These are phyloP conservation scores for Podabrus alpinus DNA, from an alignment of 2,888 invertebrate species.

Conservation along the genomic window DNA sequence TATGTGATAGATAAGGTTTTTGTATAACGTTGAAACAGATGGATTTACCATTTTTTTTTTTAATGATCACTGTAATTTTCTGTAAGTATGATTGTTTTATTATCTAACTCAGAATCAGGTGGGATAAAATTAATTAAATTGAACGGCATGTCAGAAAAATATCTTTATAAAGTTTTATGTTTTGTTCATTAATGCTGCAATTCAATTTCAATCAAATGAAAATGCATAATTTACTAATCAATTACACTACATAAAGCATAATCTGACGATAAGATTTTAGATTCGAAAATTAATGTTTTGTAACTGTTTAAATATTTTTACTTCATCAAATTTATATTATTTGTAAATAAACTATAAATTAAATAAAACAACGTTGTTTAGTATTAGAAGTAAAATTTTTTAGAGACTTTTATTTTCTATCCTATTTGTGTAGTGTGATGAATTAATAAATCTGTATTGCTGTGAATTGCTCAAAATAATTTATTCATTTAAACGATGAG, in stretches of 20 bases:
- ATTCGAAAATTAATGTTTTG: background rate
- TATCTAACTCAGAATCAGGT: background rate
- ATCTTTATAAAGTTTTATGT: too few species aligned
- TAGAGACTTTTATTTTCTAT: background rate
- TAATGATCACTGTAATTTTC: background rate
- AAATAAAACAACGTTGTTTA: background rate
- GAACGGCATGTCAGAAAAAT: background rate
- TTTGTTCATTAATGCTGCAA: background rate
- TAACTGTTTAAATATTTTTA: background rate
- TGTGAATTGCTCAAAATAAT: too few species aligned
- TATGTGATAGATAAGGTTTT: background rate
- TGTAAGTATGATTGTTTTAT: background rate
- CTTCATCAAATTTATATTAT: background rate
- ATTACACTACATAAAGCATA: background rate
- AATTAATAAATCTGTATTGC: too few species aligned
- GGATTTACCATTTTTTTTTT: background rate
- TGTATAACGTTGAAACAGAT: background rate
- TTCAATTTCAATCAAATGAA: background rate
- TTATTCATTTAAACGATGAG: too few species aligned
- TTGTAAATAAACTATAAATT: background rate
- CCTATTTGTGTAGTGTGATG: too few species aligned
- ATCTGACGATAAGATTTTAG: background rate
- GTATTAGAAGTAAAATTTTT: background rate
- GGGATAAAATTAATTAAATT: background rate
- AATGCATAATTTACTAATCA: background rate